phyloP scores from a whole-genome alignment of 2,113 vertebrate genomes.

The Sebastes schlegelii region DNA sequence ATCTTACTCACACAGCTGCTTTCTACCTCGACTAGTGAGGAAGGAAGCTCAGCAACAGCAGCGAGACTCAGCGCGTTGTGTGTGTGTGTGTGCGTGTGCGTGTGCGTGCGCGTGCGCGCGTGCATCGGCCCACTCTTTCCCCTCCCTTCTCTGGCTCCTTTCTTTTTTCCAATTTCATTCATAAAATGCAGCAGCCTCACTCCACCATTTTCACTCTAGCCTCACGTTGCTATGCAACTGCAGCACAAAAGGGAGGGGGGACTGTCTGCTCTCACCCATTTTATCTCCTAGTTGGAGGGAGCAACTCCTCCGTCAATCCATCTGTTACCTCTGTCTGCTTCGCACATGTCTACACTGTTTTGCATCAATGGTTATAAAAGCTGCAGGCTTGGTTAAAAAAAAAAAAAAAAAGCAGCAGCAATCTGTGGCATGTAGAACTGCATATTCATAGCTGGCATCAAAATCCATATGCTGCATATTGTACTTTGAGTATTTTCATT shows the following conservation, averaged over 20 bases:
- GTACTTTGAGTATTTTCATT: no score
- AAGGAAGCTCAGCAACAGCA: conserved; percentile 27
- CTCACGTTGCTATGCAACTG: conserved; percentile 79
- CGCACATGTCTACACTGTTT: conserved; percentile 29
- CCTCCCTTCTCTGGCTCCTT: conserved; percentile 39
- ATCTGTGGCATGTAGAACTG: not conserved
- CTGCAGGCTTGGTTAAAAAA: not conserved
- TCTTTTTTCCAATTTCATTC: conserved; percentile 78
- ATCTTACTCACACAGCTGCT: conserved; percentile 19
- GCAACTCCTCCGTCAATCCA: conserved; percentile 48
- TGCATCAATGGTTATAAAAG: not conserved
- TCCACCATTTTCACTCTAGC: conserved; percentile 74
- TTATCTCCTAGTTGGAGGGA: conserved; percentile 48
- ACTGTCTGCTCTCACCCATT: conserved; percentile 64
- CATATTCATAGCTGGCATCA: not conserved
- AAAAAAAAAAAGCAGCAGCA: not conserved
- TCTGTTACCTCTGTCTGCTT: conserved; percentile 52
- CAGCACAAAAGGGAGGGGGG: conserved; percentile 45
- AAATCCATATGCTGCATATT: not conserved
- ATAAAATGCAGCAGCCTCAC: conserved; percentile 79
- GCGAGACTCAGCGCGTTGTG: not conserved
- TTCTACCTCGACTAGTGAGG: conserved; percentile 7
- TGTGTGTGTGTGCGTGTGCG: not conserved
- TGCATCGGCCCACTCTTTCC: conserved; percentile 20
- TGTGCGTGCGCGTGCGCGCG: not conserved